Conservation (phyloP, 2,888 invertebrate species). For the Parelbella ahira region DNA sequence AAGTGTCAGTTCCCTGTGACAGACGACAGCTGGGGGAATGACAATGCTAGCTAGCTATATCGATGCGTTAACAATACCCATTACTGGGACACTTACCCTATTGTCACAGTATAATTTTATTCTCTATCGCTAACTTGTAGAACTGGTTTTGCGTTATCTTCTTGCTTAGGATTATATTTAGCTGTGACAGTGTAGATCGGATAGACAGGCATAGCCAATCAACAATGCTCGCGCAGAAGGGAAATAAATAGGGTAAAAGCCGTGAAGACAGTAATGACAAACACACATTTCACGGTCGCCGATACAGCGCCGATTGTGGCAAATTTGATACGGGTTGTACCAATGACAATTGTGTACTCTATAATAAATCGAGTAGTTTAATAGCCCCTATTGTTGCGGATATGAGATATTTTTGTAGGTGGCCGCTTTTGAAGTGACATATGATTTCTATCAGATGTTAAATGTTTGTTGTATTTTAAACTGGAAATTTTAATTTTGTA, state of each 20-base stretch:
- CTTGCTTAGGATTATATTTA: conserved; percentile 30
- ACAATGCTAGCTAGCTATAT: conserved; percentile 55
- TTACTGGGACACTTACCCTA: conserved; percentile 60
- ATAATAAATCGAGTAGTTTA: conserved; percentile 25
- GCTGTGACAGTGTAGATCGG: conserved; percentile 47
- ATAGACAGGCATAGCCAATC: conserved; percentile 67
- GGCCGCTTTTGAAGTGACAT: conserved; percentile 14
- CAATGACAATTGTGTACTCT: conserved; percentile 32
- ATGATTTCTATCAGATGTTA: conserved; percentile 17
- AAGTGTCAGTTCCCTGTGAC: conserved; percentile 73
- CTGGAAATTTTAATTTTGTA: too few species aligned
- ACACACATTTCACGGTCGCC: conserved; percentile 70
- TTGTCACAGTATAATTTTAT: conserved; percentile 43
- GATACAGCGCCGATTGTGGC: conserved; percentile 56
- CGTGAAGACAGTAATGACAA: conserved; percentile 72
- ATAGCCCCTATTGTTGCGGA: conserved; percentile 19
- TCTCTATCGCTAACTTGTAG: too few species aligned
- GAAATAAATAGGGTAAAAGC: conserved; percentile 71
- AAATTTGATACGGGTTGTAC: conserved; percentile 51
- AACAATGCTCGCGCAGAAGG: conserved; percentile 70
- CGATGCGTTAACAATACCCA: conserved; percentile 70
- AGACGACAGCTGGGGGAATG: conserved; percentile 72
- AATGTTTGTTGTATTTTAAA: too few species aligned
- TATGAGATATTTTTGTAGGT: conserved; percentile 11
- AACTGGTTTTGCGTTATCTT: conserved; percentile 32